phyloP scores from a whole-genome alignment of 2,888 invertebrate species.

The Stramonita haemastoma region DNA sequence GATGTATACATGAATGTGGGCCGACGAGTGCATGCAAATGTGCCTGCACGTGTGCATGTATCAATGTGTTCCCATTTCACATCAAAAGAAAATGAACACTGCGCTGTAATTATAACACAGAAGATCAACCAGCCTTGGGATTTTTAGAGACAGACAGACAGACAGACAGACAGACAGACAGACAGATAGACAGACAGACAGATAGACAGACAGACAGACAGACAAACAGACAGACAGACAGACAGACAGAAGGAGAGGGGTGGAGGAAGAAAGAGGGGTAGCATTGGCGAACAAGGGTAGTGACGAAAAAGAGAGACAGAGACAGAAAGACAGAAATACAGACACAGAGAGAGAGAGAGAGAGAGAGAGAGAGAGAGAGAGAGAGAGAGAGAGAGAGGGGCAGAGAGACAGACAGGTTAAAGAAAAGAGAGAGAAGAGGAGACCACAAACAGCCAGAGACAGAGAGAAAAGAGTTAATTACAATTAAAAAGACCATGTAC shows the following conservation, averaged over 20 bases:
- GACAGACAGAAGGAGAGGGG: no score
- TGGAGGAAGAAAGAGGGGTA: background rate
- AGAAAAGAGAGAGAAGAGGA: background rate
- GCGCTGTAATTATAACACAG: no score
- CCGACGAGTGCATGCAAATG: background rate
- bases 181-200: background rate
- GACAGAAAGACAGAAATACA: background rate
- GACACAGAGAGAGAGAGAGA: no score
- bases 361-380: background rate
- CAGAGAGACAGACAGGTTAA: background rate
- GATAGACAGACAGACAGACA: background rate
- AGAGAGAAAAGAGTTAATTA: no score
- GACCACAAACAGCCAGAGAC: no score
- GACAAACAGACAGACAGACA: background rate
- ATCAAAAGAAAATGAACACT: no score
- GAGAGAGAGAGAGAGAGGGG: background rate
- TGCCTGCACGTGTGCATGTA: background rate
- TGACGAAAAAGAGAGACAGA: no score
- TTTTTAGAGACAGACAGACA: background rate
- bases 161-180: background rate
- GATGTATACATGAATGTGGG: background rate
- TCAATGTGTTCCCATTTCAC: background rate
- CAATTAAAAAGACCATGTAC: no score
- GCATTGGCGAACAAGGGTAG: background rate
- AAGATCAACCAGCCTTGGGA: background rate